Percentiles rank a stretch among this genome's conserved stretches.
Conservation (phyloP, 2,888 invertebrate genomes). For the Cheilosia variabilis region DNA sequence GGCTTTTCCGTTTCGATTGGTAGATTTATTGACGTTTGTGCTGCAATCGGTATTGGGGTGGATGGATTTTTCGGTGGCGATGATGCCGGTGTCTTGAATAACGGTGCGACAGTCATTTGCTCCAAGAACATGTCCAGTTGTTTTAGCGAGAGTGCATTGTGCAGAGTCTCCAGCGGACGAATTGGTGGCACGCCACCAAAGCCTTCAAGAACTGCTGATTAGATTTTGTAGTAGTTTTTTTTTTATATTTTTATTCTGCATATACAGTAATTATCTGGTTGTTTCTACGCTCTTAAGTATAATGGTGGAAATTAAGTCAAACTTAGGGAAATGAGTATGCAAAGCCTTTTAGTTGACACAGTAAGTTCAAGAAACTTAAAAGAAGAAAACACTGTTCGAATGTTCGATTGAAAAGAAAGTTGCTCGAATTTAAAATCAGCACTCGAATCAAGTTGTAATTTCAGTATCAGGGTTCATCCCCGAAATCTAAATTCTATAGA, state of each 20-base stretch:
- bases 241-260: conserved; percentile 15
- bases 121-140: conserved; percentile 96
- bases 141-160: conserved; percentile 96
- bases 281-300: not conserved
- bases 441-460: no score
- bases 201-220: conserved; percentile 89
- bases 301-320: no score
- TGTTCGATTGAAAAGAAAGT: not conserved
- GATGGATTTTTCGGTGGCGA: conserved; percentile 88
- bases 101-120: conserved; percentile 90
- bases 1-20: conserved; percentile 45
- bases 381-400: not conserved
- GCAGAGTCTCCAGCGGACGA: conserved; percentile 97
- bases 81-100: conserved; percentile 89
- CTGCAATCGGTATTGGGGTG: conserved; percentile 82
- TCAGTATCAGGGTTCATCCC: no score
- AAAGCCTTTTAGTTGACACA: conserved; percentile 18
- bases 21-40: conserved; percentile 53
- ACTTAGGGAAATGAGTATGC: not conserved
- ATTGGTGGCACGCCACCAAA: conserved; percentile 97
- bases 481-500: no score
- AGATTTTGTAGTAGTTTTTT: conserved; percentile 70
- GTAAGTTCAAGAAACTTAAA: not conserved
- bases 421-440: not conserved
- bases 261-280: not conserved